Base-by-base conservation (phyloP, 2,888 invertebrate genomes). In the Mythimna loreyi region DNA sequence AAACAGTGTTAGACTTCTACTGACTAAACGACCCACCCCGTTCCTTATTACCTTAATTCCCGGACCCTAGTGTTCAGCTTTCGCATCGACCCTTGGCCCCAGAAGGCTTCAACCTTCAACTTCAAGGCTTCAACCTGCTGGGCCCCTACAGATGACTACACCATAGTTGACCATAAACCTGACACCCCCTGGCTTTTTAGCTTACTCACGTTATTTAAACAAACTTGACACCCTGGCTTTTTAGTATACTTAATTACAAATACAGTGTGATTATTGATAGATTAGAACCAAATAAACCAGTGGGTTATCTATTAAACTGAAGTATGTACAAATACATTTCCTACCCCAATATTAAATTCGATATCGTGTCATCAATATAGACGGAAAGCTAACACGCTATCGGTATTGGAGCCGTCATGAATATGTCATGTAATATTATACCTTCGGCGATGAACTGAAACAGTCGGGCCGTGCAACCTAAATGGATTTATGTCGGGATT, bases 401-500 rank as follows among this genome's bases (percentile, higher is more conserved):
- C 64, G 61, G 43, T 23, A 81, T 73, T 56, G 64, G 23, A 59
- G 49, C 25, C 52, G 50, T 74, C 75, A 69, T 79, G 64, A 67
- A 79, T 64, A 65, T 73, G 63, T 67, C 58, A 52, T 64, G 67
- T 72, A 33, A 52, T 49, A 67, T 49, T 16, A 45, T 28, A 78
- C 40, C 49, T 57, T 23, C 21, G 7, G 0, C 49, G 45, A n/a
- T 47, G 30, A 43, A 70, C 66, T 63, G 65, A 62, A 67, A 56
- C 77, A 47, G 45, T 23, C 71, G 61, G 43, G n/a, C 50, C 61
- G 64, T 68, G 52, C 75, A 70, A 55, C 64, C 28, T 81, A 81
- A 77, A 70, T 65, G 81, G 77, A 77, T 81, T 80, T 76, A 70
- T 77, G 81, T 61, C 61, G 50, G 75, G 81, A 81, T 77, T 81